Conservation (phyloP, 2,113 vertebrate genomes). For the Pyxicephalus adspersus region DNA sequence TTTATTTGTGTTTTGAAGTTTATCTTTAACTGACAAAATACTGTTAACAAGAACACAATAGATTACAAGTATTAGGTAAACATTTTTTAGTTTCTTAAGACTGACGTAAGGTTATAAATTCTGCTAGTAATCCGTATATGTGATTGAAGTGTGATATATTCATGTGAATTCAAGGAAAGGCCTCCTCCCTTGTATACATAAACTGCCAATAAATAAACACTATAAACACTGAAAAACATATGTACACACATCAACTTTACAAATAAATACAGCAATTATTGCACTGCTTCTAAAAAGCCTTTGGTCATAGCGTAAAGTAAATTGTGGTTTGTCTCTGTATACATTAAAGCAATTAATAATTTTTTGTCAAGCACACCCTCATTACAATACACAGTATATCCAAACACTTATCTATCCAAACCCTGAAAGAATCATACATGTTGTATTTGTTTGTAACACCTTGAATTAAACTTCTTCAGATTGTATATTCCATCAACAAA, state of each 20-base stretch:
- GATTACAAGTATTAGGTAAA: no score
- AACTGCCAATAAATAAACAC: slow-evolving; percentile 28
- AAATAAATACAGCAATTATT: slow-evolving; percentile 43
- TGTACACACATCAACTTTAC: slow-evolving; percentile 35
- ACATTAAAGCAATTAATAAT: slow-evolving; percentile 48
- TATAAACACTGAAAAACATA: slow-evolving; percentile 40
- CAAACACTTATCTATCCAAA: slow-evolving; percentile 33
- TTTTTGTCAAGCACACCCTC: slow-evolving; percentile 49
- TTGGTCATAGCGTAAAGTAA: slow-evolving; percentile 37
- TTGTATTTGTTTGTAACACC: slow-evolving; percentile 12
- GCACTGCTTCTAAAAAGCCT: slow-evolving; percentile 34
- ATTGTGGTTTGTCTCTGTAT: slow-evolving; percentile 43
- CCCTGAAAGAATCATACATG: slow-evolving; percentile 22
- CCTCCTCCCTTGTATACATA: slow-evolving; percentile 4
- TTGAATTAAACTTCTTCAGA: neutral
- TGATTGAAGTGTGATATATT: neutral
- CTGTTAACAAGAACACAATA: no score
- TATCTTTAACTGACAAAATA: no score
- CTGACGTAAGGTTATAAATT: neutral
- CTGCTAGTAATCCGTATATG: neutral
- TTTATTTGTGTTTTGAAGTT: no score
- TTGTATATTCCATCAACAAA: neutral
- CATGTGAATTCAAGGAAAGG: neutral
- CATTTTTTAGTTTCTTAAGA: neutral
- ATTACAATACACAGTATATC: slow-evolving; percentile 38